phyloP scores from a whole-genome alignment of 2,797 vertebrate genomes.

The Buphagus erythrorhynchus region DNA sequence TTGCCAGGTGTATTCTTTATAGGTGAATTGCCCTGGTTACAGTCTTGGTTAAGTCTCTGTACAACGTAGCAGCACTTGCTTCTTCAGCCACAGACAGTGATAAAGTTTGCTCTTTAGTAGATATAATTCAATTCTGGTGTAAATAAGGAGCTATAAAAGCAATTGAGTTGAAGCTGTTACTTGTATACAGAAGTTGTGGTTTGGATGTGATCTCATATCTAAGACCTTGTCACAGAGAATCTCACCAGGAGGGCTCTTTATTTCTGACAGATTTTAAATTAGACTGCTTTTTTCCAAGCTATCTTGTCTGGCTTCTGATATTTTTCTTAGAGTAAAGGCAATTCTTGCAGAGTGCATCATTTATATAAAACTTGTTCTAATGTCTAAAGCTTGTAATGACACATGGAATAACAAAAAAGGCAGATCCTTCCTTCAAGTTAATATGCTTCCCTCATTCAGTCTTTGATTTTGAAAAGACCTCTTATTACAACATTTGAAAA shows the following conservation, averaged over 20 bases:
- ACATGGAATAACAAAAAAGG: background rate
- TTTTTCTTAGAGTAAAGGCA: background rate
- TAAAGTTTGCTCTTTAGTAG: background rate
- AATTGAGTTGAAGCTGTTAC: background rate
- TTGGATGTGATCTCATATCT: background rate
- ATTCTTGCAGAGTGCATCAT: background rate
- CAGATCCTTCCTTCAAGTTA: background rate
- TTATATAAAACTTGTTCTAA: conserved; percentile 5
- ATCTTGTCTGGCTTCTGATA: background rate
- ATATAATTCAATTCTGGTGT: background rate
- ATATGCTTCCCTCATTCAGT: background rate
- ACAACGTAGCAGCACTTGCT: background rate
- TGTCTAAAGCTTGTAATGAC: background rate
- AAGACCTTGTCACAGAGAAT: background rate
- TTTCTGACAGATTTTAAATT: conserved; percentile 15
- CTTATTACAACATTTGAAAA: background rate
- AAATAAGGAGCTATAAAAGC: background rate
- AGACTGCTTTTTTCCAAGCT: background rate
- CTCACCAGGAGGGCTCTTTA: background rate
- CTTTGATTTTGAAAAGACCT: background rate
- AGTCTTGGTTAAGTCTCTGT: background rate
- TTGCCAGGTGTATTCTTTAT: background rate
- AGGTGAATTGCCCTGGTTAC: background rate
- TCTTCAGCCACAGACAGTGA: background rate
- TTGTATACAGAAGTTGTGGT: background rate